Conservation (phyloP, 2,888 invertebrate species). For the Eupeodes luniger region DNA sequence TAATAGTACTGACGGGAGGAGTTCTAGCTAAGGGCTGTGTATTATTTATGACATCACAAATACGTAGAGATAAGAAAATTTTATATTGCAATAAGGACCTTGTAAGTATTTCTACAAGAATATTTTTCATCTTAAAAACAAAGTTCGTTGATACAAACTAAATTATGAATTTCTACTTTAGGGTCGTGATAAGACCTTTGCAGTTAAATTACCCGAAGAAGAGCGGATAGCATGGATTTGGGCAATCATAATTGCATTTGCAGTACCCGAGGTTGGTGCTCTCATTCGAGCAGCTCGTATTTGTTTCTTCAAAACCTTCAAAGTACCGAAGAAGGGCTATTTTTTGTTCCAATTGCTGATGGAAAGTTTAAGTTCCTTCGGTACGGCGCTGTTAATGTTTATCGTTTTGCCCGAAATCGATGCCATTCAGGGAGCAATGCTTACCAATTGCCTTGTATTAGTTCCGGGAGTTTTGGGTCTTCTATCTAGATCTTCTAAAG, state of each 20-base stretch:
- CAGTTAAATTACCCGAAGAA: constrained; percentile 91
- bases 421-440: constrained; percentile 97
- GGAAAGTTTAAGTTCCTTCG: constrained; percentile 95
- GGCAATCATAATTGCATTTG: constrained; percentile 94
- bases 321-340: constrained; percentile 86
- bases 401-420: constrained; percentile 95
- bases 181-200: constrained; percentile 94
- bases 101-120: constrained; percentile 85
- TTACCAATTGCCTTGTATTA: constrained; percentile 97
- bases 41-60: constrained; percentile 96
- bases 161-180: constrained; percentile 81
- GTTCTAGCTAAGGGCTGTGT: constrained; percentile 95
- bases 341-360: constrained; percentile 88
- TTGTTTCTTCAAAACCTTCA: constrained; percentile 95
- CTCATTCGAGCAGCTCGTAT: constrained; percentile 93
- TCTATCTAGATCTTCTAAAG: constrained; percentile 92
- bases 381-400: constrained; percentile 94
- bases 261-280: constrained; percentile 94
- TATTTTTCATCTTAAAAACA: neutral
- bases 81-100: constrained; percentile 93
- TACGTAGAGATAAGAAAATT: constrained; percentile 90
- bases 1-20: constrained; percentile 92
- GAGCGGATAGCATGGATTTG: constrained; percentile 97
- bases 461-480: constrained; percentile 90
- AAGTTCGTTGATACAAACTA: too few species aligned